A percentile compares a stretch with the other conserved stretches of the same genome.
Evolutionary conservation across 1,140 invertebrate genomes (phyloP).

Genomic region (Drosophila ananassae): DNA sequence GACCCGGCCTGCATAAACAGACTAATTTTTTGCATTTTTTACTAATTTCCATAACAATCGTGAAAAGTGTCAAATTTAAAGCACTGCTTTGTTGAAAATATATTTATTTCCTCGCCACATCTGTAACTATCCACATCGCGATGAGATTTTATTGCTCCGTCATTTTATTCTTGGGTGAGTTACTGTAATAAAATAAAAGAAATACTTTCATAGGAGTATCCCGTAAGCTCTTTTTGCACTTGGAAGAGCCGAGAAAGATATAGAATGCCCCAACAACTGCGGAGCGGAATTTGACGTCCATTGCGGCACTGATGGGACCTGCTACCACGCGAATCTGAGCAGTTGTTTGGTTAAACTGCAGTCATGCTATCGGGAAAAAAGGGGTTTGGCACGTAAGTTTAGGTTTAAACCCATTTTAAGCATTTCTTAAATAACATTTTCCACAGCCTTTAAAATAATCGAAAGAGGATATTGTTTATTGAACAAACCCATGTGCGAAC

Average conservation of each 20-base stretch:
- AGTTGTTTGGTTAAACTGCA: background rate
- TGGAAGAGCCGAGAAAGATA: background rate
- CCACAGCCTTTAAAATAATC: background rate
- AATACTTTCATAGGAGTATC: background rate
- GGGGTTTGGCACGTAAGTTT: slow-evolving; percentile 2
- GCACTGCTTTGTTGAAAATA: background rate
- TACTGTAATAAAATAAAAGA: background rate
- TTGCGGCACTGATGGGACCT: slow-evolving; percentile 2
- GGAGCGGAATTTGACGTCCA: background rate
- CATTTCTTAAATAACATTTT: background rate
- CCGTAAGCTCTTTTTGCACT: background rate
- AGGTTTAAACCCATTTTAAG: background rate
- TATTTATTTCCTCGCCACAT: background rate
- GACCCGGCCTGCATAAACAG: too few relatives aligned
- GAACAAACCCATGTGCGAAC: background rate
- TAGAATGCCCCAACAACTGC: background rate
- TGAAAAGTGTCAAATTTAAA: background rate
- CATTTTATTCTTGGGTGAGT: background rate
- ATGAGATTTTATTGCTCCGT: slow-evolving; percentile 1
- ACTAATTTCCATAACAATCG: background rate
- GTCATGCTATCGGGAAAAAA: slow-evolving; percentile 16
- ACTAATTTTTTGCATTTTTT: too few relatives aligned
- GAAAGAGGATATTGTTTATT: background rate
- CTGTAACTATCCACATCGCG: background rate
- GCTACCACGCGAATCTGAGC: background rate